These are phyloP conservation scores for Poeciliopsis presidionis DNA, from an alignment of 2,797 vertebrate genomes.

Conservation along the genomic window DNA sequence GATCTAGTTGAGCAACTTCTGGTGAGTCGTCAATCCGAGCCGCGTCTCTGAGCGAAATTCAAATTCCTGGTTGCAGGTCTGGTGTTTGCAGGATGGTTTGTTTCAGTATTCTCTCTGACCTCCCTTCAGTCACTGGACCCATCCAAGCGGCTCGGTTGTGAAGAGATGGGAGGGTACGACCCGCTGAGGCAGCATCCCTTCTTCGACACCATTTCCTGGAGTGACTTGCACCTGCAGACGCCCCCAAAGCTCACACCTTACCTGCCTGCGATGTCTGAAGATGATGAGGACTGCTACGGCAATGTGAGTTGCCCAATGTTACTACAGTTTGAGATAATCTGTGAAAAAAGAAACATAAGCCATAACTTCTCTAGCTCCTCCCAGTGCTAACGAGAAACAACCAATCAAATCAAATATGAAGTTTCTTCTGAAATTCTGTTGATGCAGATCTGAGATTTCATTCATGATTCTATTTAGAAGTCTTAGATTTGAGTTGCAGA, in stretches of 20 bases:
- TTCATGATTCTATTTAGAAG: too few species aligned
- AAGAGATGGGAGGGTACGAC: slow-evolving; percentile 93
- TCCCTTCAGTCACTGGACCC: slow-evolving; percentile 89
- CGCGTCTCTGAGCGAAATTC: neutral
- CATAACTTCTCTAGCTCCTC: too few species aligned
- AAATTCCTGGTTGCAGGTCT: neutral
- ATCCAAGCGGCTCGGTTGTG: slow-evolving; percentile 94
- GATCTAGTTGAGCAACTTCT: slow-evolving; percentile 95
- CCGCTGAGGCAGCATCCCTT: slow-evolving; percentile 93
- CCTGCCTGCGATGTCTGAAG: slow-evolving; percentile 98
- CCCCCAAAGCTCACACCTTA: slow-evolving; percentile 97
- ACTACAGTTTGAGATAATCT: too few species aligned
- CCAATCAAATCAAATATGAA: too few species aligned
- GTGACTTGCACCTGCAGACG: slow-evolving; percentile 91
- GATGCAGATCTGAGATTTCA: too few species aligned
- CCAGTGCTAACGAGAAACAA: too few species aligned
- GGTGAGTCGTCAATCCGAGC: slow-evolving; percentile 78
- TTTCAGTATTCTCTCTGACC: neutral
- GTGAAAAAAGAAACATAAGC: too few species aligned
- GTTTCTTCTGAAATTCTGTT: too few species aligned
- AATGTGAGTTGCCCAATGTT: slow-evolving; percentile 83
- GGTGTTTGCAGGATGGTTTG: neutral
- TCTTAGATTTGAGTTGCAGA: too few species aligned
- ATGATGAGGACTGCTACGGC: slow-evolving; percentile 99
- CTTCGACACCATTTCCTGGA: slow-evolving; percentile 93